Base-by-base conservation (phyloP, 2,888 invertebrate genomes). In the Chirona hameri region DNA sequence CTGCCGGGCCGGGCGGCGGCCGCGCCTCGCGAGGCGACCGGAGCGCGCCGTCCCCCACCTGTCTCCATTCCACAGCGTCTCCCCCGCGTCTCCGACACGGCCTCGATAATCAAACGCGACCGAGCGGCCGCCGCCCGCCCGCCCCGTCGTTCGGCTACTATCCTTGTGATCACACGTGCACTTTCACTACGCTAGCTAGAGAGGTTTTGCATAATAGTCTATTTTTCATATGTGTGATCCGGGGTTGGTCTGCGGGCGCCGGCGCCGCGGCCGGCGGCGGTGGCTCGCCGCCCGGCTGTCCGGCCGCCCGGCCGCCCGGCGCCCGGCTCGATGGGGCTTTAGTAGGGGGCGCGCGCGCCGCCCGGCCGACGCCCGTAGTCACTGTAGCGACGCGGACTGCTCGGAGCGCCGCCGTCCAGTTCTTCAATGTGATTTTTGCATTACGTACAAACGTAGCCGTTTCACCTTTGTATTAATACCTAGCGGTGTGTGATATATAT, bases 351-450 rank as follows among this genome's bases (percentile, higher is more conserved):
- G 5, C 29, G 21, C n/a, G 29, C 12, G 65, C 27, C 65, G 14
- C 12, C 69, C 15, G 69, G 72, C n/a, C 5, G 72, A 5, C 72
- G 39, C 39, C 39, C 14, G 31, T 72, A 72, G 72, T 31, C 72
- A 39, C 18, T 12, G 72, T 72, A 72, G 72, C 18, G 7, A 39
- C 69, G 69, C 69, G 69, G 69, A 12, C 69, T 12, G 69, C n/a
- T 15, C 24, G 29, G 69, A 4, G 15, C 31, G 18, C 18, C 72
- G 72, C 72, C 46, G 76, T 24, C 39, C 76, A 39, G 76, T 76
- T 76, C 76, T 76, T 76, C 76, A 76, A 76, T 76, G 76, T 76
- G 76, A 76, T 76, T 76, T 76, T 76, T 76, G 76, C 76, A 76
- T 76, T 76, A 76, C 76, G 76, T 76, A 76, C 76, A 76, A 76